Conservation (phyloP, 1,140 invertebrate genomes). For the Drosophila elegans region DNA sequence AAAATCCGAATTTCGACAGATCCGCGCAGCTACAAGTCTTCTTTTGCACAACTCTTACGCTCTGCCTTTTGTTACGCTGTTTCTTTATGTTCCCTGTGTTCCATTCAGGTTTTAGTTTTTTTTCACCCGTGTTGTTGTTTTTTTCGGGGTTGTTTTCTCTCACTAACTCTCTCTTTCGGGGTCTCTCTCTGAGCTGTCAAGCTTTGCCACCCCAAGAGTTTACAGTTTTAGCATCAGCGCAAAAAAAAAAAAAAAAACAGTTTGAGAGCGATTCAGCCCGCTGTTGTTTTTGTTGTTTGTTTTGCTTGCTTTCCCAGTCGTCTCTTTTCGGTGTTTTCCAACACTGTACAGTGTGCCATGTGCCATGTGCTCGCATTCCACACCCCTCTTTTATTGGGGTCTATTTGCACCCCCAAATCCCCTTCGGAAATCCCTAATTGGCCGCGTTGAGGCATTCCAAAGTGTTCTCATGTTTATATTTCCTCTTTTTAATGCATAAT, state of each 20-base stretch:
- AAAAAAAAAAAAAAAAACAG: constrained; percentile 4
- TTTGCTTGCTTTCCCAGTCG: constrained; percentile 20
- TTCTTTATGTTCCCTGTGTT: constrained; percentile 56
- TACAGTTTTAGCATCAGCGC: constrained; percentile 45
- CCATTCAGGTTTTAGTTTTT: constrained; percentile 22
- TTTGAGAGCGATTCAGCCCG: constrained; percentile 26
- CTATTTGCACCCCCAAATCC: constrained; percentile 2
- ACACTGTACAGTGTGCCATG: constrained; percentile 35
- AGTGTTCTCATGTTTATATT: constrained; percentile 55
- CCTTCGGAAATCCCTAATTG: constrained; percentile 40
- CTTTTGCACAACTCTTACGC: constrained; percentile 77
- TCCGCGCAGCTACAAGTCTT: constrained; percentile 77
- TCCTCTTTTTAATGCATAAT: constrained; percentile 52
- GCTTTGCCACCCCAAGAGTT: constrained; percentile 51
- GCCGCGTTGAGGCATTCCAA: constrained; percentile 41
- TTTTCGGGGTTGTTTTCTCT: constrained; percentile 49
- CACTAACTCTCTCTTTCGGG: not conserved
- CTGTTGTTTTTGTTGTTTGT: constrained; percentile 53
- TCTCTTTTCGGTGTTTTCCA: constrained; percentile 46
- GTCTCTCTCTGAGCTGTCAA: constrained; percentile 35
- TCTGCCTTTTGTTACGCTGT: constrained; percentile 68
- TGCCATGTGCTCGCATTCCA: constrained; percentile 55
- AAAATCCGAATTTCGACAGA: constrained; percentile 59
- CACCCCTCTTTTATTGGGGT: not conserved
- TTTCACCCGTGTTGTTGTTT: constrained; percentile 28